phyloP scores from a whole-genome alignment of 2,113 vertebrate species.

The Rostratula benghalensis region DNA sequence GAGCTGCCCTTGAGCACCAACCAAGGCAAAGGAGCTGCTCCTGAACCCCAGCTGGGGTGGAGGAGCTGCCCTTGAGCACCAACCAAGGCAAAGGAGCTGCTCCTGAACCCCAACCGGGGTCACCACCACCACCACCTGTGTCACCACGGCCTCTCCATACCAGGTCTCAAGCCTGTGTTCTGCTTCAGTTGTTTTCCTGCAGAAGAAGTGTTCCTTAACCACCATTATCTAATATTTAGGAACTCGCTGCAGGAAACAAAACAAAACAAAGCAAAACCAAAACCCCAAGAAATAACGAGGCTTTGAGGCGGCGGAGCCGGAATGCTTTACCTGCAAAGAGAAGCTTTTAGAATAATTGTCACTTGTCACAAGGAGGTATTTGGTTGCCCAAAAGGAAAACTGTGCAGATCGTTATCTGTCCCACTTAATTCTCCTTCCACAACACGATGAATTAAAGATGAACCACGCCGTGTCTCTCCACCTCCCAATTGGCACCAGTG shows the following conservation, averaged over 20 bases:
- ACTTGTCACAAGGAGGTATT: background rate
- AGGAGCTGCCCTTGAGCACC: too few species aligned
- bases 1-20: background rate
- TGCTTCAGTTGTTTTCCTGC: background rate
- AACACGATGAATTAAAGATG: background rate
- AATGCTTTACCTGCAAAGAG: background rate
- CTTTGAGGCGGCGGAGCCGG: background rate
- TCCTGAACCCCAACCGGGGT: too few species aligned
- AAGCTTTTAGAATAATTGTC: background rate
- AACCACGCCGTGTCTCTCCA: fast-evolving
- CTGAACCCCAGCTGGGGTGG: too few species aligned
- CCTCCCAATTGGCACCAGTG: background rate
- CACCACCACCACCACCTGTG: background rate
- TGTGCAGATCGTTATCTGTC: background rate
- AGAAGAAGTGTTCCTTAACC: background rate
- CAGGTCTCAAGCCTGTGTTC: background rate
- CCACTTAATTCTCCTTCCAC: background rate
- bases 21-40: too few species aligned
- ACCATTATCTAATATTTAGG: background rate
- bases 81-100: background rate
- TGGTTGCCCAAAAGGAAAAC: background rate
- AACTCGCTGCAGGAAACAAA: background rate
- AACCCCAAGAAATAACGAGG: fast-evolving
- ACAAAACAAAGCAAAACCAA: too few species aligned
- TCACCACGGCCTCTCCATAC: fast-evolving